A percentile compares a stretch with the other conserved stretches of the same genome.
Evolutionary conservation across 2,888 invertebrate genomes (phyloP).

Genomic region (Archips xylosteana): DNA sequence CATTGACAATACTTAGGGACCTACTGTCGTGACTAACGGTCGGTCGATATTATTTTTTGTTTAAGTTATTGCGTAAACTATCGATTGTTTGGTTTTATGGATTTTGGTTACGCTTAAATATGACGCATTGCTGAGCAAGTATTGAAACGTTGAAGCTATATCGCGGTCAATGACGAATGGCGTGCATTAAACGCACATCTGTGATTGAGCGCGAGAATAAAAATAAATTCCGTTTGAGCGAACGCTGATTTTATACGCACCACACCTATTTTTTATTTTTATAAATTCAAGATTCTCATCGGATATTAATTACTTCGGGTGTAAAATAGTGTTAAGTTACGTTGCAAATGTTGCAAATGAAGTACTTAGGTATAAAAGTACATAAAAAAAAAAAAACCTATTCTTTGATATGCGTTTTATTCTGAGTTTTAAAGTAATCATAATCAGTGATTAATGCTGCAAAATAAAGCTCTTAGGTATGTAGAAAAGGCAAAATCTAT

Average conservation of each 20-base stretch:
- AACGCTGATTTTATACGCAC: constrained; percentile 30
- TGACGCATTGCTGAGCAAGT: constrained; percentile 14
- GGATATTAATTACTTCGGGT: constrained; percentile 13
- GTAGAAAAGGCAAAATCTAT: too few relatives aligned
- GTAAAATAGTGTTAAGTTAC: constrained; percentile 10
- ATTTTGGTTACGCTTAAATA: not conserved
- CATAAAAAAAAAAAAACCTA: too few relatives aligned
- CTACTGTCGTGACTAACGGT: constrained; percentile 1
- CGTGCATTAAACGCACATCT: constrained; percentile 39
- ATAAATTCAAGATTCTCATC: constrained; percentile 2
- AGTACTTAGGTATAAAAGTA: too few relatives aligned
- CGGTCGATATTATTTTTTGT: not conserved
- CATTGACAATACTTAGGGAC: not conserved
- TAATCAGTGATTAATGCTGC: too few relatives aligned
- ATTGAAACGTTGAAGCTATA: constrained; percentile 19
- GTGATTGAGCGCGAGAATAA: constrained; percentile 40
- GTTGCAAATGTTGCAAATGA: too few relatives aligned
- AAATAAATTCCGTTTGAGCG: constrained; percentile 33
- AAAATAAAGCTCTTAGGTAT: too few relatives aligned
- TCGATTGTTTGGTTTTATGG: not conserved
- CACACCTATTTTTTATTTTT: constrained; percentile 29
- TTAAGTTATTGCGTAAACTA: not conserved
- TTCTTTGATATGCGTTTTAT: too few relatives aligned
- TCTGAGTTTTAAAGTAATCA: too few relatives aligned
- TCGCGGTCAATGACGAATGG: constrained; percentile 31